These are phyloP conservation scores for Halotydeus destructor DNA, from an alignment of 1,140 invertebrate genomes.

Conservation along the genomic window DNA sequence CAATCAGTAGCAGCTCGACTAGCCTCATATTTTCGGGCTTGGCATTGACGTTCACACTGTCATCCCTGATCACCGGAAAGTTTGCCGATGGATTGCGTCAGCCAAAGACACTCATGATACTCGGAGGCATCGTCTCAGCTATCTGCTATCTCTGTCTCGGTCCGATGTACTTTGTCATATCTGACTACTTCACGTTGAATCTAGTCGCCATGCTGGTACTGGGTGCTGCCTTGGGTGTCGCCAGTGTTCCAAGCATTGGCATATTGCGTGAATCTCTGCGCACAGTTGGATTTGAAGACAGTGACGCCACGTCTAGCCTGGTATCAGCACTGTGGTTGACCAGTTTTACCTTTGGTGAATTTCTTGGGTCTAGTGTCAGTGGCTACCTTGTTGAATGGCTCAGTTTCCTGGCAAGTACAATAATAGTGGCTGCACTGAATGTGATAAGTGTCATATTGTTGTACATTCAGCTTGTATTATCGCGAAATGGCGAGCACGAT, in stretches of 20 bases:
- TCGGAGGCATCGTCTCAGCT: constrained; percentile 41
- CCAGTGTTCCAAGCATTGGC: constrained; percentile 44
- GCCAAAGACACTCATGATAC: constrained; percentile 34
- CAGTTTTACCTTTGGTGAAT: too few relatives aligned
- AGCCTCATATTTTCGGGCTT: constrained; percentile 47
- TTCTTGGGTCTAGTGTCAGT: too few relatives aligned
- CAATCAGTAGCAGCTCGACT: constrained; percentile 21
- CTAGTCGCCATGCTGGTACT: constrained; percentile 38
- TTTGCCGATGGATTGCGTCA: constrained; percentile 36
- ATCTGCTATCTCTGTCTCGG: constrained; percentile 39
- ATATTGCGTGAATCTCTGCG: too few relatives aligned
- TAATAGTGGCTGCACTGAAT: constrained; percentile 45
- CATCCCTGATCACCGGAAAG: constrained; percentile 47
- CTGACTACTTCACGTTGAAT: constrained; percentile 40
- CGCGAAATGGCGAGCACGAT: too few relatives aligned
- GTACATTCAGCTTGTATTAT: too few relatives aligned
- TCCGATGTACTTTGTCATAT: too few relatives aligned
- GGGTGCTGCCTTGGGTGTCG: constrained; percentile 43
- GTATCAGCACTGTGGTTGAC: too few relatives aligned
- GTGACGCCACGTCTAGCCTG: too few relatives aligned
- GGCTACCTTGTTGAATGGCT: too few relatives aligned
- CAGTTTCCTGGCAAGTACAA: constrained; percentile 39
- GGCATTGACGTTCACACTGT: constrained; percentile 45
- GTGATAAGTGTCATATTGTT: constrained; percentile 48
- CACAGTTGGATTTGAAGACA: too few relatives aligned